Conservation (phyloP, 2,113 vertebrate genomes). For the Suricata suricatta region DNA sequence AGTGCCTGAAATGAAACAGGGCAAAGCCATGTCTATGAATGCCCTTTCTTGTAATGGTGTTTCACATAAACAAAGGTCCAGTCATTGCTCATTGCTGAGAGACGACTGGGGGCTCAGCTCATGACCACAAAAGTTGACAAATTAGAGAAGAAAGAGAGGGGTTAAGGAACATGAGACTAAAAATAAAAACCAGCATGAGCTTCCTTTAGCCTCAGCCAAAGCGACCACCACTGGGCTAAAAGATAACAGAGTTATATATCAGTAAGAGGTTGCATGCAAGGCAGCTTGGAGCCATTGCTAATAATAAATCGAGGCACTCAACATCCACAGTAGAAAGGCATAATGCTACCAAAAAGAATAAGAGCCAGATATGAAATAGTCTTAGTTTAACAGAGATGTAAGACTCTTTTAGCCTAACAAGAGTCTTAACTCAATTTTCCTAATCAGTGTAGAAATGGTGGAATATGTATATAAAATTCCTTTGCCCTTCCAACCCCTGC, state of each 20-base stretch:
- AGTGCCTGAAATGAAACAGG: conserved; percentile 74
- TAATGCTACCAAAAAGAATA: background rate
- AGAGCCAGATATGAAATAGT: background rate
- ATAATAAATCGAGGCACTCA: background rate
- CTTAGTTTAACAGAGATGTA: conserved; percentile 21
- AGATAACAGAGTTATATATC: background rate
- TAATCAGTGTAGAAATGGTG: conserved; percentile 12
- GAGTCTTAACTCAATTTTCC: conserved; percentile 11
- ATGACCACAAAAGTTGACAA: background rate
- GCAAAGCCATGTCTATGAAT: background rate
- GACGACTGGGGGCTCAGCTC: background rate
- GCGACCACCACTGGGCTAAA: background rate
- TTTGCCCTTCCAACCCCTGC: background rate
- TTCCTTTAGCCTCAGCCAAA: conserved; percentile 15
- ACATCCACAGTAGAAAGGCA: background rate
- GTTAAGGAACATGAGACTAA: background rate
- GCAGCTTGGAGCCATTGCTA: background rate
- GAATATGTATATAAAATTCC: background rate
- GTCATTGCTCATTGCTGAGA: background rate
- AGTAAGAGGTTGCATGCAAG: background rate
- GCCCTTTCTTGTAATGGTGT: background rate
- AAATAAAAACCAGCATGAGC: conserved; percentile 5
- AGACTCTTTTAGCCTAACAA: conserved; percentile 1
- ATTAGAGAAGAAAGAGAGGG: background rate
- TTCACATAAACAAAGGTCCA: background rate